Conservation (phyloP, 2,113 vertebrate genomes). For the Syngnathoides biaculeatus region DNA sequence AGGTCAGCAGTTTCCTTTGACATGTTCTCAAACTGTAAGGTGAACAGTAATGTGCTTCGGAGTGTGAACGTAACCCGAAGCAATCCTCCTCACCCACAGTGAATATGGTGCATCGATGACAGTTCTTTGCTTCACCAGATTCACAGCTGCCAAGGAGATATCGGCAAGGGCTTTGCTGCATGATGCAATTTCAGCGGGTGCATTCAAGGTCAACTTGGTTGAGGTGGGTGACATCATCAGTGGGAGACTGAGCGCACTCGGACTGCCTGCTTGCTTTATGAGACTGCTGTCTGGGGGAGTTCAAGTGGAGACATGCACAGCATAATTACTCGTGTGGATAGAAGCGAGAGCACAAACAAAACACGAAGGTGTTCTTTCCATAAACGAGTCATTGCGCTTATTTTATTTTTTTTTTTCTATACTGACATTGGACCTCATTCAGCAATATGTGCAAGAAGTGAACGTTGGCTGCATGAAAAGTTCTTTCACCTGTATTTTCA, state of each 20-base stretch:
- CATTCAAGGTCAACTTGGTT: slow-evolving; percentile 4
- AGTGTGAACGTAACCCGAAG: slow-evolving; percentile 22
- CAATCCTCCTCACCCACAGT: neutral
- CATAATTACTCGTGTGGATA: slow-evolving; percentile 9
- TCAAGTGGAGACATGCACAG: slow-evolving; percentile 14
- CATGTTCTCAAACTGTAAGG: slow-evolving; percentile 34
- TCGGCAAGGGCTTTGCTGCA: slow-evolving; percentile 8
- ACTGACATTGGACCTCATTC: neutral
- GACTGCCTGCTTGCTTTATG: slow-evolving; percentile 50
- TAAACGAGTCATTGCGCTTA: neutral
- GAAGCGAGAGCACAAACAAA: neutral
- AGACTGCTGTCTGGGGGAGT: slow-evolving; percentile 34
- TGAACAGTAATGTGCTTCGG: slow-evolving; percentile 33
- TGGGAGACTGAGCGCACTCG: slow-evolving; percentile 15
- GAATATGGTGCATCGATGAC: slow-evolving; percentile 34
- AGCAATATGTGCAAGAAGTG: neutral
- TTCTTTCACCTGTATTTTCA: neutral
- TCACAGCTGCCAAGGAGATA: slow-evolving; percentile 28
- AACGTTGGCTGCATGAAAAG: neutral
- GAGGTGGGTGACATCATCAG: slow-evolving; percentile 50
- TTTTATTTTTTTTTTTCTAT: neutral
- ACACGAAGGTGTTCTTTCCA: neutral
- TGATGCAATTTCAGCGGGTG: slow-evolving; percentile 46
- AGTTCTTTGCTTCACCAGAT: slow-evolving; percentile 53
- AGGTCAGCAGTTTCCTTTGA: slow-evolving; percentile 49